Evolutionary conservation across 2,797 vertebrate species (phyloP), one percentile per base, ranked within the genome.

Genomic region (Sternarchorhynchus goeldii): DNA sequence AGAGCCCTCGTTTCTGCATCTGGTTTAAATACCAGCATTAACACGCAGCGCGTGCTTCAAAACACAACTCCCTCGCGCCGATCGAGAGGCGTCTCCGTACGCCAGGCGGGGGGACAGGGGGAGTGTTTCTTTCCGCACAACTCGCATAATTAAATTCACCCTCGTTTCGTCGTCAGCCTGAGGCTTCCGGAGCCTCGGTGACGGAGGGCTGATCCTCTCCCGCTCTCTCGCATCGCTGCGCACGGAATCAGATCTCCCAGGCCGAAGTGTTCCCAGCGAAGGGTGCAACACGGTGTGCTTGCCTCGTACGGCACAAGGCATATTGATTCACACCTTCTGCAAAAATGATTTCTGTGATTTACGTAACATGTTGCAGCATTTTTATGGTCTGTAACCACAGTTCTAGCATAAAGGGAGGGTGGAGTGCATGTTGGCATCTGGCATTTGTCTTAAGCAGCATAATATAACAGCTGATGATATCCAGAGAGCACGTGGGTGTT

Each of bases 61-160:
- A 50, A 45, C 12, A 50, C 8, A 10, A 50, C 3, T 12, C 45
- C 14, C 39, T 41, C 39, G 10, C 1, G 45, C 45, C 3, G 14
- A 50, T 14, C 45, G 10, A 50, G 45, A 50, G 2, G 45, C 3
- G 14, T 50, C 45, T 50, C 8, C 14, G 45, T 50, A 3, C 25
- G 45, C 2, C 45, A 12, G 10, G 14, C 45, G 14, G 45, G 10
- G 12, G 45, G 10, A 12, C 12, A 14, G 2, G 8, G 10, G 2
- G 8, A 8, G 45, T 50, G 10, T 50, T 50, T 12, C 45, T 67
- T 39, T 25, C 65, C 60, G 55, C 34, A 45, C 20, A 82, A 72
- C 62, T 78, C 59, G 60, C 66, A 59, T 77, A 84, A 84, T 77
- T 80, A 78, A 82, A 74, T 82, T 77, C 57, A 68, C 20, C 80